These are phyloP conservation scores for Poecilia picta DNA, from an alignment of 2,797 vertebrate species.

Conservation along the genomic window DNA sequence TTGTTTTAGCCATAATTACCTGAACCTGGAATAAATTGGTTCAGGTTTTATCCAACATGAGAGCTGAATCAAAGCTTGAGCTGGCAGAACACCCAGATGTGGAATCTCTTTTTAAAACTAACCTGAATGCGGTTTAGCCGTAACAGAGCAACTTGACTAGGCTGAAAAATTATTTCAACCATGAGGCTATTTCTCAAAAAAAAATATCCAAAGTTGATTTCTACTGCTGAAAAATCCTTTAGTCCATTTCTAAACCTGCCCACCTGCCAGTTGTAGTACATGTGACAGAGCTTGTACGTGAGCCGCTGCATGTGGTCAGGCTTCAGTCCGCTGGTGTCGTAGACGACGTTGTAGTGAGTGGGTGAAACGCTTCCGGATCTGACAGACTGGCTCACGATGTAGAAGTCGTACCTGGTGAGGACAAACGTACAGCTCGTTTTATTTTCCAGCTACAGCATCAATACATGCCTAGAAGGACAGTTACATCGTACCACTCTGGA, in stretches of 20 bases:
- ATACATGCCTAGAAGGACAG: too few species aligned
- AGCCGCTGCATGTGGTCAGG: constrained; percentile 95
- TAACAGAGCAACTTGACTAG: neutral
- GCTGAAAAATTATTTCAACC: neutral
- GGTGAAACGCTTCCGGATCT: constrained; percentile 86
- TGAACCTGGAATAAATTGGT: neutral
- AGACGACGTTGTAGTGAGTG: constrained; percentile 95
- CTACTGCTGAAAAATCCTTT: neutral
- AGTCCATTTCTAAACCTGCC: constrained; percentile 39
- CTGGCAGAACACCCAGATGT: neutral
- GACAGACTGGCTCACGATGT: constrained; percentile 91
- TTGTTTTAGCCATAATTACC: neutral
- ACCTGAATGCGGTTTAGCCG: neutral
- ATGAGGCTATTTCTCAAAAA: neutral
- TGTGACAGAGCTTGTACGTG: constrained; percentile 95
- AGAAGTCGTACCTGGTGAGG: constrained; percentile 92
- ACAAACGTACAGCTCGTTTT: too few species aligned
- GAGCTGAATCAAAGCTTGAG: neutral
- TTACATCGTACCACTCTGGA: constrained; percentile 87
- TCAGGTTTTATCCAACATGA: neutral
- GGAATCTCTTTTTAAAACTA: neutral
- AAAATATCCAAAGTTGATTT: neutral
- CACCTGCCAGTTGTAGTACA: constrained; percentile 99
- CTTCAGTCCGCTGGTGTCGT: constrained; percentile 91
- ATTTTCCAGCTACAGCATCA: neutral